Base-by-base conservation (phyloP, 2,888 invertebrate genomes). In the Drosophila parthenogenetica region DNA sequence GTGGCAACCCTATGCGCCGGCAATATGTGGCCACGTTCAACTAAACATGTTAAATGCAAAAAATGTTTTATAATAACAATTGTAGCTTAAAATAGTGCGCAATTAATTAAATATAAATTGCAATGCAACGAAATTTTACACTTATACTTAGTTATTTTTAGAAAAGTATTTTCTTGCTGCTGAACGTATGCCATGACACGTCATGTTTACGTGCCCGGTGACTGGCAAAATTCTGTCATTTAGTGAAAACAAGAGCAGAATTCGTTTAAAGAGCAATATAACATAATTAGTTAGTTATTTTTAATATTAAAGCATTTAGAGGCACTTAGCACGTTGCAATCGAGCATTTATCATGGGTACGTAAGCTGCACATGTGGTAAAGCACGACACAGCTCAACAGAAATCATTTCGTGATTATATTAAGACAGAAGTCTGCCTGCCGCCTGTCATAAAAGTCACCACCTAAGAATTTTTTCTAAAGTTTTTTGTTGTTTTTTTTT, bases 161-260 rank as follows among this genome's bases (percentile, higher is more conserved):
- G 5, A 42, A 48, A 43, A 58, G 51, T 48, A 46, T 63, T 46
- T 46, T n/a, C 22, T 19, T 22, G 11, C 2, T 68, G 73, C 77
- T 85, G 87, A 87, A 85, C 70, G 87, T 37, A 69, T 53, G 67
- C 73, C 32, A 69, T 87, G 83, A 83, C 83, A 83, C 83, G 83
- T 83, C 83, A 83, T 87, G 83, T 87, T 79, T 45, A 61, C 85
- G 80, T 55, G 13, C 19, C 8, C 46, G 10, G 79, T 57, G 83
- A 87, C 61, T 87, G 87, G 61, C 86, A 87, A 66, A 49, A 49
- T 69, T 69, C 66, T 75, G 77, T 77, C 87, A 83, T 82, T 83
- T 80, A 77, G 87, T 83, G 83, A 87, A 83, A 83, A 85, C 86
- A 83, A 87, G 85, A 82, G 40, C 76, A 65, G 55, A 77, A 82